Evolutionary conservation across 2,797 vertebrate species (phyloP).

Genomic region (Enteromius argenteus): DNA sequence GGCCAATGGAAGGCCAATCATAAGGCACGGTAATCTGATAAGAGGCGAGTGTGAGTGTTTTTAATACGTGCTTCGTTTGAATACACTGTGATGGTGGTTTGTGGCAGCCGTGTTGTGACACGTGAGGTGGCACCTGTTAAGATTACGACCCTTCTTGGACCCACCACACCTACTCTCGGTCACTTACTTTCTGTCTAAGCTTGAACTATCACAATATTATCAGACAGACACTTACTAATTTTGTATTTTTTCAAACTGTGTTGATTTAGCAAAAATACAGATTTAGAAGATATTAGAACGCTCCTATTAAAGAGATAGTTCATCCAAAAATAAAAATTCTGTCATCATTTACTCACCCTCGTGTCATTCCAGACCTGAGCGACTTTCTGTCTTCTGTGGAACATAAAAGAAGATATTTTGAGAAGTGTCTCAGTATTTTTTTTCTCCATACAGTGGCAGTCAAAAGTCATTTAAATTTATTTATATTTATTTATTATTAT

Average conservation of each 20-base stretch:
- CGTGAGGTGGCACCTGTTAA: slow-evolving; percentile 22
- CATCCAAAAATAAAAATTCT: background rate
- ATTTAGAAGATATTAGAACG: background rate
- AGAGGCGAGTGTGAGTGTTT: slow-evolving; percentile 52
- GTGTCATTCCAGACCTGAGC: background rate
- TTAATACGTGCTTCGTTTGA: slow-evolving; percentile 37
- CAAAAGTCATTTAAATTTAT: no score
- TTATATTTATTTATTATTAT: no score
- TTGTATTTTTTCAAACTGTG: background rate
- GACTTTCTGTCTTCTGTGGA: background rate
- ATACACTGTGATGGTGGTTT: slow-evolving; percentile 26
- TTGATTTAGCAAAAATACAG: background rate
- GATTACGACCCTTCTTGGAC: slow-evolving; percentile 12
- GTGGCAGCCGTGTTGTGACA: slow-evolving; percentile 26
- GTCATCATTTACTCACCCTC: background rate
- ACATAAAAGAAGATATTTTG: background rate
- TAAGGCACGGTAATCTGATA: slow-evolving; percentile 56
- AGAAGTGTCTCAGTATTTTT: background rate
- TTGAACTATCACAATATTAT: background rate
- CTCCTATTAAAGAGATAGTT: background rate
- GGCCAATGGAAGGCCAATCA: slow-evolving; percentile 63
- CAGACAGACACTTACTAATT: background rate
- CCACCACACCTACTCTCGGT: background rate
- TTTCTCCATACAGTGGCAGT: background rate
- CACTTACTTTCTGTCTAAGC: background rate